Evolutionary conservation across 2,797 vertebrate species (phyloP), one percentile per base, ranked within the genome.

Genomic region (Staurois parvus): DNA sequence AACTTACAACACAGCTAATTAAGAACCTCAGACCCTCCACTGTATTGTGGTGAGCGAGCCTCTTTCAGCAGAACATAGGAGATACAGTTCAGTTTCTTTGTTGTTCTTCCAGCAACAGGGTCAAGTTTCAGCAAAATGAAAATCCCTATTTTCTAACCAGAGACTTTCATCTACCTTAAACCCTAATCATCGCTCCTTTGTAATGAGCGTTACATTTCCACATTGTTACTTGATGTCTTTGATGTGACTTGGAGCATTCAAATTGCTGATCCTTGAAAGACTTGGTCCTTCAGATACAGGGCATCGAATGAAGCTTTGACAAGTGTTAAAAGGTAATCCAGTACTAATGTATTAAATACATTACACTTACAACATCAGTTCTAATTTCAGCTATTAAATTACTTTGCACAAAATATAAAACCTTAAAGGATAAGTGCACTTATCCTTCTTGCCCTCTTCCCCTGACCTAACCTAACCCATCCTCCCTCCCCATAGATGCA

Each of bases 111-210:
- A 86, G 75, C 52, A 37, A 29, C 32, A 59, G 67, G 68, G 76
- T 86, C 68, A 83, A 32, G 79, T 86, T 82, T 72, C 72, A 66
- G 74, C 72, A 78, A 77, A 45, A 86, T 86, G 62, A 81, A 70
- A 86, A 82, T 78, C 52, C 37, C 56, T 34, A 76, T 80, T 73
- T 80, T 77, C 73, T 62, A 72, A 76, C 68, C 29, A 12, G 42
- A 86, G 48, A 83, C 74, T 78, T 72, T 86, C 85, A 85, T 85
- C 77, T 85, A 85, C 72, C 79, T 82, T 85, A 80, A 76, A 59
- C 78, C 74, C 72, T 81, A 85, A 76, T 85, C 59, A 66, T 64
- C 64, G 64, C 76, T 72, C 30, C 74, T 72, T 72, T 86, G 66
- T 76, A 70, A 81, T 76, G 73, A 45, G 68, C 37, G 76, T 73